A percentile compares a stretch with the other conserved stretches of the same genome.
Conservation (phyloP, 1,140 invertebrate genomes). For the Tetraneura akinire region DNA sequence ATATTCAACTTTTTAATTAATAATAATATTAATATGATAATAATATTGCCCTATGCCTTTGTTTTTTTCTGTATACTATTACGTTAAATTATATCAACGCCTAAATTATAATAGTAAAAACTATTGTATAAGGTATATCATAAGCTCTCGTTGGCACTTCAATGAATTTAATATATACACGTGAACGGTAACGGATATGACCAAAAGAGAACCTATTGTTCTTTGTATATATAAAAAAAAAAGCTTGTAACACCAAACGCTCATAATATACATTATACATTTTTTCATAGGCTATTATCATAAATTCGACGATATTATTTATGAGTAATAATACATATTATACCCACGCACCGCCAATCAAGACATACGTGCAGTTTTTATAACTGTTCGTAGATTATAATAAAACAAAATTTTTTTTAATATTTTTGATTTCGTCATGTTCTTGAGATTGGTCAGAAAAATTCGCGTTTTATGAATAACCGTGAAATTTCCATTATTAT, state of each 20-base stretch:
- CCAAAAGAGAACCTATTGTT: constrained; percentile 10
- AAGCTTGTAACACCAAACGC: background rate
- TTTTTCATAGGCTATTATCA: constrained; percentile 11
- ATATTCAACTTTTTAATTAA: no score
- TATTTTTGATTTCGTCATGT: no score
- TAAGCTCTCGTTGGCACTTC: background rate
- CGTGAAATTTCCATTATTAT: no score
- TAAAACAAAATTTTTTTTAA: no score
- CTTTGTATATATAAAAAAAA: background rate
- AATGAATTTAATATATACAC: constrained; percentile 1
- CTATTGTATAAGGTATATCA: no score
- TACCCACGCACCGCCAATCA: background rate
- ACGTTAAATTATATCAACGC: no score
- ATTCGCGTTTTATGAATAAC: no score
- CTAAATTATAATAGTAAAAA: no score
- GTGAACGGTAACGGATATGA: background rate
- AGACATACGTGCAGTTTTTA: background rate
- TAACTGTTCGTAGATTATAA: background rate
- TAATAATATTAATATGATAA: no score
- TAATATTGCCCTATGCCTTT: no score
- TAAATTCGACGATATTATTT: constrained; percentile 15
- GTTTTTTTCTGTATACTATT: no score
- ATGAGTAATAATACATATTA: background rate
- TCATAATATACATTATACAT: background rate
- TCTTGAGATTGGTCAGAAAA: no score